Percentiles rank a stretch among this genome's conserved stretches.
Conservation (phyloP, 2,888 invertebrate species). For the Mallateleia sp. region DNA sequence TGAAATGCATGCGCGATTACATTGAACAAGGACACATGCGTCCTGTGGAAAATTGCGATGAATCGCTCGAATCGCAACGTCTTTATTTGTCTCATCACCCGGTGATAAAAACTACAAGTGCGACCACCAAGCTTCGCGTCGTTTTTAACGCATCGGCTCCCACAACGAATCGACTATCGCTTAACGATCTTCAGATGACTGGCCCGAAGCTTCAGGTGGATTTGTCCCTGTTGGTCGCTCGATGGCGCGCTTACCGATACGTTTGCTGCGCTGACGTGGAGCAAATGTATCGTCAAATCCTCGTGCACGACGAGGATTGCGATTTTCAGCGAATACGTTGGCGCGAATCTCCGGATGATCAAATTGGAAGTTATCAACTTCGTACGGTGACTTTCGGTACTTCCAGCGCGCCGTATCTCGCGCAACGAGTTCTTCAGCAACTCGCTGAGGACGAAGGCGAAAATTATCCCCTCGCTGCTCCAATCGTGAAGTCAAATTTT, state of each 20-base stretch:
- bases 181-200: neutral
- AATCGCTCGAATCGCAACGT: neutral
- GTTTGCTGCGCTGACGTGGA: neutral
- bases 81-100: constrained; percentile 12
- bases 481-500: neutral
- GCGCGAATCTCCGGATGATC: neutral
- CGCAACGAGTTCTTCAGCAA: neutral
- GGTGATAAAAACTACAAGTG: neutral
- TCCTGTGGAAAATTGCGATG: neutral
- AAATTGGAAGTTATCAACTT: neutral
- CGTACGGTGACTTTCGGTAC: neutral
- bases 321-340: neutral
- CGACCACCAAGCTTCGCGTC: constrained; percentile 4
- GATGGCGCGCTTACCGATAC: neutral
- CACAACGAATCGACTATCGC: neutral
- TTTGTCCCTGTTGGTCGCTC: neutral
- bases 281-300: neutral
- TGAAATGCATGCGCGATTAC: constrained; percentile 1
- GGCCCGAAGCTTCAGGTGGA: constrained; percentile 17
- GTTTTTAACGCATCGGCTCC: constrained; percentile 3
- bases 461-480: neutral
- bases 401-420: neutral
- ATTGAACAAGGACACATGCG: too few relatives aligned
- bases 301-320: neutral
- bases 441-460: neutral